Evolutionary conservation across 2,797 vertebrate genomes (phyloP).

Genomic region (Ctenopoma multispine): DNA sequence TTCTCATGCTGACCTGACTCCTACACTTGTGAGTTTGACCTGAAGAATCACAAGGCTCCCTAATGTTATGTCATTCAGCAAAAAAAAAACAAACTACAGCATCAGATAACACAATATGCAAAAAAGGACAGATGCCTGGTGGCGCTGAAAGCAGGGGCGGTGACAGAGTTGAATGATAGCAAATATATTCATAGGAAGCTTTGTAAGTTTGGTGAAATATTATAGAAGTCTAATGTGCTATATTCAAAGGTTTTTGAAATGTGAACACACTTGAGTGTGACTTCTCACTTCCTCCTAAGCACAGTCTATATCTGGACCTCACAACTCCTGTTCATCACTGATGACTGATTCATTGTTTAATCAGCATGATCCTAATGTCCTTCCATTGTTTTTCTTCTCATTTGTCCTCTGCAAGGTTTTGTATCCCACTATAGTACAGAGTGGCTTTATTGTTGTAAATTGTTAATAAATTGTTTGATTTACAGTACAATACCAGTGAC

Average conservation of each 20-base stretch:
- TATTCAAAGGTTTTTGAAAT: neutral
- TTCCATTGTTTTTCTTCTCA: conserved; percentile 22
- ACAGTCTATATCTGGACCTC: neutral
- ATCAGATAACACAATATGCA: neutral
- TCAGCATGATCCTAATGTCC: conserved; percentile 10
- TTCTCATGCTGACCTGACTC: neutral
- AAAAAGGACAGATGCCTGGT: neutral
- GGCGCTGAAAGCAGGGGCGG: neutral
- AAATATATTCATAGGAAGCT: neutral
- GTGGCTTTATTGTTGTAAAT: neutral
- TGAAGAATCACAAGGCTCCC: neutral
- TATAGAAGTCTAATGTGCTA: neutral
- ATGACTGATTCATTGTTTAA: conserved; percentile 26
- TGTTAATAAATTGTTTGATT: conserved; percentile 11
- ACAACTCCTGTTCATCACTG: conserved; percentile 13
- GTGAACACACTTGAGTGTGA: neutral
- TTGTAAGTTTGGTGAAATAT: neutral
- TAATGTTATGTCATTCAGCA: neutral
- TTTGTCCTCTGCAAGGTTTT: neutral
- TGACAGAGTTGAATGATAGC: conserved; percentile 4
- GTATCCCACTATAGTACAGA: neutral
- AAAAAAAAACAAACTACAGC: too few species aligned
- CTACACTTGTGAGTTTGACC: too few species aligned
- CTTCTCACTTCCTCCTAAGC: neutral
- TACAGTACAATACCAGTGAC: neutral